Evolutionary conservation across 2,888 invertebrate species (phyloP), one percentile per base, ranked within the genome.

Genomic region (Cataglyphis livida): DNA sequence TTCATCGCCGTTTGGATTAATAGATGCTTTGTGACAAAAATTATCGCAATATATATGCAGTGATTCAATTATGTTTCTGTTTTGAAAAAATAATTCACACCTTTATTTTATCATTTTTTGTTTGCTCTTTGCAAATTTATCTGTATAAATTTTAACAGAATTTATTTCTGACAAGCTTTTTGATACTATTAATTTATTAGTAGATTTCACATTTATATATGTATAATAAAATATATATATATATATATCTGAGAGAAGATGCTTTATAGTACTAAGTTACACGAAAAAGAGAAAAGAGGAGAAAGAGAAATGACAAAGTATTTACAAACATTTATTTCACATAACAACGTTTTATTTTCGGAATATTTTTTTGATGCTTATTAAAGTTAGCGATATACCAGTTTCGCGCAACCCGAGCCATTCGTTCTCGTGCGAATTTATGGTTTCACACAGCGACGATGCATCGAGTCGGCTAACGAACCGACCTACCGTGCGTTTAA

Each of bases 391-490:
- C 12, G 59, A 25, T 59, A 61, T 54, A n/a, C 38, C 54, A 38
- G 65, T 75, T 75, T 51, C 38, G 38, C 65, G 25, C 3, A 18
- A 82, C 78, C 66, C 32, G 61, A 85, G 84, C 84, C 88, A 90
- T 90, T 88, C 87, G 90, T 90, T 88, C 82, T 62, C 84, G 62
- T 61, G 41, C 86, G 84, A 89, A 90, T 90, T 90, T 90, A 90
- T 90, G 85, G 90, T 88, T 88, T 86, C 85, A 88, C 74, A 85
- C 74, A 82, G 84, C 90, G 90, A 90, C 88, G 87, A 87, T 87
- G 90, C 88, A 88, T 88, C 90, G 88, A 85, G 84, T 75, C 78
- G 85, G 84, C 89, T 90, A 90, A 90, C 90, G 90, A 90, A 90
- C 87, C 44, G 78, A 78, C 78, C 86, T 88, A 78, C 87, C 86